Evolutionary conservation across 2,888 invertebrate genomes (phyloP).

Genomic region (Geophilus truncorum): DNA sequence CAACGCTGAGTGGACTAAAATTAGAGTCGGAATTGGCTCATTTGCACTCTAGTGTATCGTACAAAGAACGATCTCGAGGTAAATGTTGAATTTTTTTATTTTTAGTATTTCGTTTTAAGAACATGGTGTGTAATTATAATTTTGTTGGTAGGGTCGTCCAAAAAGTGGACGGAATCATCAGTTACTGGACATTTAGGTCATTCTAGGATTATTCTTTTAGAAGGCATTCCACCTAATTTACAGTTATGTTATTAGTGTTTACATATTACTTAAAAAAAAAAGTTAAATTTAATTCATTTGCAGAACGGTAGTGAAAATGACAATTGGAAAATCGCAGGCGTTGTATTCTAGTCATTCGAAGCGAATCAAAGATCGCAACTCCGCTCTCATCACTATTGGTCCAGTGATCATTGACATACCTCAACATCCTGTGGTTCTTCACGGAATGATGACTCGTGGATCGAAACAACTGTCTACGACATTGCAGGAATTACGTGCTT

Average conservation of each 20-base stretch:
- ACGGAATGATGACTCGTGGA: constrained; percentile 96
- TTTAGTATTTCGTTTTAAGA: too few relatives aligned
- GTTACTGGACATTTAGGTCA: constrained; percentile 80
- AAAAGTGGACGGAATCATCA: constrained; percentile 46
- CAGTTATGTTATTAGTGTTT: constrained; percentile 58
- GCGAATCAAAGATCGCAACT: constrained; percentile 70
- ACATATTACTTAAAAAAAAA: not conserved
- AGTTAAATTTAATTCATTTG: constrained; percentile 35
- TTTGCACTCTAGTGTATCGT: constrained; percentile 82
- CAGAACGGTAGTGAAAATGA: constrained; percentile 88
- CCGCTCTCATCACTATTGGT: constrained; percentile 76
- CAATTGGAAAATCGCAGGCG: constrained; percentile 86
- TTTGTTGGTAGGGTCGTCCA: constrained; percentile 35
- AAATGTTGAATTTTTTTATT: constrained; percentile 48
- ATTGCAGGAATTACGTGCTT: constrained; percentile 60
- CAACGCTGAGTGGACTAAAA: constrained; percentile 87
- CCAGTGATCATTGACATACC: constrained; percentile 92
- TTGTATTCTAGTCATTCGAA: constrained; percentile 79
- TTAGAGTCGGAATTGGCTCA: constrained; percentile 90
- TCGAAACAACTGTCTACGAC: constrained; percentile 89
- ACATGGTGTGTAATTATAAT: not conserved
- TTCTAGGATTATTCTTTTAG: constrained; percentile 84
- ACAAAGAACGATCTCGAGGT: constrained; percentile 66
- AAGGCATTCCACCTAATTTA: constrained; percentile 82
- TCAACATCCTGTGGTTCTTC: constrained; percentile 94